A percentile compares a stretch with the other conserved stretches of the same genome.
Conservation (phyloP, 2,888 invertebrate species). For the Scotopteryx bipunctaria region DNA sequence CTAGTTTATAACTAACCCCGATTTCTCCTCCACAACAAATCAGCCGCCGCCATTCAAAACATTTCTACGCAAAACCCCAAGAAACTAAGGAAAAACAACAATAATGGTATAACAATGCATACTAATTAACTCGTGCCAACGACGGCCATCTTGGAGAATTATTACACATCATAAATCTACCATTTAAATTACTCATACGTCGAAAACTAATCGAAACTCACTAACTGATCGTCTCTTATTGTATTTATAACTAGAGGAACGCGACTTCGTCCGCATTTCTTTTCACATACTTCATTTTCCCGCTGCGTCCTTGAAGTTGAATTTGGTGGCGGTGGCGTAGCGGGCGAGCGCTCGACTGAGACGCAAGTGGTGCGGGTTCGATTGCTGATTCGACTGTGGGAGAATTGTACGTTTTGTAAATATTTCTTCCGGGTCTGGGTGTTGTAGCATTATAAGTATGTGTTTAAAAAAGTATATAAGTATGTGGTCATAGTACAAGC, state of each 20-base stretch:
- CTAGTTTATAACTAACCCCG: neutral
- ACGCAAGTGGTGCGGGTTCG: too few relatives aligned
- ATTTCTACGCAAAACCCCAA: constrained; percentile 39
- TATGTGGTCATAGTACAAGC: too few relatives aligned
- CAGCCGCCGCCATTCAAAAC: constrained; percentile 38
- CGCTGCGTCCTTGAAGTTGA: too few relatives aligned
- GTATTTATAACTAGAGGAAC: constrained; percentile 20
- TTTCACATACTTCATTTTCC: too few relatives aligned
- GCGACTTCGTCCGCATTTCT: too few relatives aligned
- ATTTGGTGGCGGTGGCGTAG: too few relatives aligned
- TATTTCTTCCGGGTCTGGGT: too few relatives aligned
- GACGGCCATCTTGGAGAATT: constrained; percentile 64
- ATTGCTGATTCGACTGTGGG: too few relatives aligned
- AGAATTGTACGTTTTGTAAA: too few relatives aligned
- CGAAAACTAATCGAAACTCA: constrained; percentile 62
- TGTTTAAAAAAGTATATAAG: too few relatives aligned
- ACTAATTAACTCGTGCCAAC: constrained; percentile 64
- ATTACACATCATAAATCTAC: constrained; percentile 68
- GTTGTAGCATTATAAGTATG: too few relatives aligned
- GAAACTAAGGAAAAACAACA: constrained; percentile 52
- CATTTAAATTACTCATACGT: constrained; percentile 71
- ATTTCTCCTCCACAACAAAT: constrained; percentile 20
- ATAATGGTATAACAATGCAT: constrained; percentile 52
- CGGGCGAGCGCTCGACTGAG: too few relatives aligned
- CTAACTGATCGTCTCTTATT: constrained; percentile 44